A percentile compares a stretch with the other conserved stretches of the same genome.
phyloP scores from a whole-genome alignment of 2,113 vertebrate species.

The Cyphotilapia sp. region DNA sequence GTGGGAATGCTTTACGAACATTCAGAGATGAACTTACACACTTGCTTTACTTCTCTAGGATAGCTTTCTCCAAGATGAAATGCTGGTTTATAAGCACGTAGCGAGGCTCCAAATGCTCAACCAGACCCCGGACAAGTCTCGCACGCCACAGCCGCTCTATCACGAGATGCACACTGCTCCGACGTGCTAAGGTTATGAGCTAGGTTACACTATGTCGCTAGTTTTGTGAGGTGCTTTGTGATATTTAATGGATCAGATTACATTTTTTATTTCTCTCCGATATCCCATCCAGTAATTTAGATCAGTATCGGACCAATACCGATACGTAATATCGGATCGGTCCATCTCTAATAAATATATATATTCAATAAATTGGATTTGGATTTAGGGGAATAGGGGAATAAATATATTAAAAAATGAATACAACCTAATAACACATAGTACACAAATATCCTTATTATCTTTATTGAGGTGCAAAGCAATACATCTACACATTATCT shows the following conservation, averaged over 20 bases:
- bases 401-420: not conserved
- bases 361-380: not conserved
- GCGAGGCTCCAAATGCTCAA: not conserved
- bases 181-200: not conserved
- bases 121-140: not conserved
- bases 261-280: not conserved
- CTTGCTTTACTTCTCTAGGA: not conserved
- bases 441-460: not conserved
- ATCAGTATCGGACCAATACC: not conserved
- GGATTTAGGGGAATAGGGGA: not conserved
- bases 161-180: not conserved
- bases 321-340: accelerated
- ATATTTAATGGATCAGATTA: not conserved
- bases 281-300: not conserved
- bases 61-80: not conserved
- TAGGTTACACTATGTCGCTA: not conserved
- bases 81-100: not conserved
- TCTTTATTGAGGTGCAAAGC: not conserved
- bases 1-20: too few species aligned
- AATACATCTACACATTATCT: not conserved
- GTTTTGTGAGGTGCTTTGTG: not conserved
- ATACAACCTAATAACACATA: not conserved
- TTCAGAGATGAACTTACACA: too few species aligned
- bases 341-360: not conserved
- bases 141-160: not conserved